Conservation (phyloP, 1,140 invertebrate genomes). For the Aphis craccivora region DNA sequence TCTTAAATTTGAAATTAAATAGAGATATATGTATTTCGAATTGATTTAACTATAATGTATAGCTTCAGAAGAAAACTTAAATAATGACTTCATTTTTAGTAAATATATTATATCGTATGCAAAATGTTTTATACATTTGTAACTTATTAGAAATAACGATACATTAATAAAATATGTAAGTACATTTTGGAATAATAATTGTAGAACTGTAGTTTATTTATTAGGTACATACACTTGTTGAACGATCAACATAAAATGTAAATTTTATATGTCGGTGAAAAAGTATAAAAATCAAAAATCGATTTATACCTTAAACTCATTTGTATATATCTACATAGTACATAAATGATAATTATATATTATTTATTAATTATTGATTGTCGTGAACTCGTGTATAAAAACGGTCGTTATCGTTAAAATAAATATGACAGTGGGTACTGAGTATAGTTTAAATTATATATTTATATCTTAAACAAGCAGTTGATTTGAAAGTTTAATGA, state of each 20-base stretch:
- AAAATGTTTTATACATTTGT: background rate
- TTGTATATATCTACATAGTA: too few species aligned
- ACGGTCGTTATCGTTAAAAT: too few species aligned
- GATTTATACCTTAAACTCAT: background rate
- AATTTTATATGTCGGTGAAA: background rate
- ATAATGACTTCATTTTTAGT: background rate
- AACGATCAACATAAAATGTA: background rate
- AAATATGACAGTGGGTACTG: too few species aligned
- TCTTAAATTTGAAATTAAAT: background rate
- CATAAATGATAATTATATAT: too few species aligned
- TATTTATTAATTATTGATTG: too few species aligned
- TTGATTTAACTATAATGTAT: background rate
- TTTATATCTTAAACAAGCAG: background rate
- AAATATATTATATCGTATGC: background rate
- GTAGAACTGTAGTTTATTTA: background rate
- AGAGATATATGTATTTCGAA: background rate
- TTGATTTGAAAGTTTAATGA: background rate
- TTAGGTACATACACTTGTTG: background rate
- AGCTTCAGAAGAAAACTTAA: background rate
- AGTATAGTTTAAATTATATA: too few species aligned
- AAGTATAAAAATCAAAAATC: background rate
- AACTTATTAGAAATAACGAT: background rate
- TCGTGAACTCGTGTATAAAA: too few species aligned
- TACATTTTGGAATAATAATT: background rate
- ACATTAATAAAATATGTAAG: background rate